Evolutionary conservation across 2,113 vertebrate species (phyloP).

Genomic region (Damaliscus lunatus): DNA sequence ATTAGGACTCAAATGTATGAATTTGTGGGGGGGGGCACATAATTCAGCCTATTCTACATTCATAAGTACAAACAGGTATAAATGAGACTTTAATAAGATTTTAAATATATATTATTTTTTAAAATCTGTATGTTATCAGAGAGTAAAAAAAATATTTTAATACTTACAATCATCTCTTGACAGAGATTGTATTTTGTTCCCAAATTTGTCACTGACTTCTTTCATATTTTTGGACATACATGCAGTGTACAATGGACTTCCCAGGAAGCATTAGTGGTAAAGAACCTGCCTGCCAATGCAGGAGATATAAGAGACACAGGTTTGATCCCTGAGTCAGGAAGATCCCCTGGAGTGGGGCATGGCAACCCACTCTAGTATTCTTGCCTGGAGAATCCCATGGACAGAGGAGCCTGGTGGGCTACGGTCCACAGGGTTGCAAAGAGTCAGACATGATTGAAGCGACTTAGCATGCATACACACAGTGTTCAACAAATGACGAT

Average conservation of each 20-base stretch:
- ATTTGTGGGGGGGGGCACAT: accelerated
- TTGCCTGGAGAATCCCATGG: not conserved
- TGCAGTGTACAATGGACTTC: not conserved
- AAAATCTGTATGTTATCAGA: not conserved
- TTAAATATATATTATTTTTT: not conserved
- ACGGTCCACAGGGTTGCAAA: accelerated
- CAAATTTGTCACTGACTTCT: not conserved
- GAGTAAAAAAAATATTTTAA: not conserved
- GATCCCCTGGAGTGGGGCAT: not conserved
- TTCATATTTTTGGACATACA: not conserved
- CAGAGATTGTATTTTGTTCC: not conserved
- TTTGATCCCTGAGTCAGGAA: not conserved
- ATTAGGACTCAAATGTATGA: not conserved
- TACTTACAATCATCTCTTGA: not conserved
- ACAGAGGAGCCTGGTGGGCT: not conserved
- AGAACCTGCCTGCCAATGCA: not conserved
- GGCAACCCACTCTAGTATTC: not conserved
- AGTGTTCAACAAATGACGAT: not conserved
- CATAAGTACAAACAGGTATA: not conserved
- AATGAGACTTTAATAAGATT: not conserved
- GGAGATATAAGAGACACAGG: not conserved
- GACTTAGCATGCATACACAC: not conserved
- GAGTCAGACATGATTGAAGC: not conserved
- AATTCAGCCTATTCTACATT: not conserved
- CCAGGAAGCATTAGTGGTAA: not conserved